phyloP scores from a whole-genome alignment of 2,113 vertebrate genomes.

The Nansenia antarctica region DNA sequence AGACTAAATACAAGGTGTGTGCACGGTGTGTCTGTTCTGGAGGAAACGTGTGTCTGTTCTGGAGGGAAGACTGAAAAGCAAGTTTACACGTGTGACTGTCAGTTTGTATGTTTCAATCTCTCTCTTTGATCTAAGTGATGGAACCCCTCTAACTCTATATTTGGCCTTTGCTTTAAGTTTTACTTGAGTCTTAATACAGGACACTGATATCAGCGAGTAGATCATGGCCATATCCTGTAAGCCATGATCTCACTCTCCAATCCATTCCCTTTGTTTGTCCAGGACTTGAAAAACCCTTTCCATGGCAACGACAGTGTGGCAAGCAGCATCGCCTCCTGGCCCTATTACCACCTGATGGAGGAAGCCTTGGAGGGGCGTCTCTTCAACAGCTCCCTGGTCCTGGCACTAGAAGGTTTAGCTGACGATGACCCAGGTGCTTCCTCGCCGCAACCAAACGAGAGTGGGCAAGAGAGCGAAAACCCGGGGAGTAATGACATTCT shows the following conservation, averaged over 20 bases:
- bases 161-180: too few species aligned
- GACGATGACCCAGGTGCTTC: not conserved
- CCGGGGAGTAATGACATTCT: slow-evolving; percentile 67
- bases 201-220: too few species aligned
- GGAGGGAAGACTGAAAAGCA: not conserved
- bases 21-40: not conserved
- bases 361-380: slow-evolving; percentile 73
- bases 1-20: slow-evolving; percentile 78
- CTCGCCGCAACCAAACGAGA: slow-evolving; percentile 15
- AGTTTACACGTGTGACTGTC: not conserved
- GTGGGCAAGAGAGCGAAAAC: slow-evolving; percentile 31
- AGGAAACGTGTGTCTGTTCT: not conserved
- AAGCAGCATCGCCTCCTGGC: slow-evolving; percentile 68
- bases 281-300: slow-evolving; percentile 76
- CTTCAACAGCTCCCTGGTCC: slow-evolving; percentile 61
- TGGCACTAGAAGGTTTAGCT: slow-evolving; percentile 32
- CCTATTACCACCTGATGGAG: slow-evolving; percentile 78
- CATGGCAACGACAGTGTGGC: slow-evolving; percentile 60
- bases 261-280: slow-evolving; percentile 1
- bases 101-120: not conserved
- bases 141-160: too few species aligned
- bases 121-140: too few species aligned
- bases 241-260: not conserved
- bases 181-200: too few species aligned
- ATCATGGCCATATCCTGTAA: too few species aligned